Evolutionary conservation across 2,113 vertebrate genomes (phyloP).

Genomic region (Coturnix japonica): DNA sequence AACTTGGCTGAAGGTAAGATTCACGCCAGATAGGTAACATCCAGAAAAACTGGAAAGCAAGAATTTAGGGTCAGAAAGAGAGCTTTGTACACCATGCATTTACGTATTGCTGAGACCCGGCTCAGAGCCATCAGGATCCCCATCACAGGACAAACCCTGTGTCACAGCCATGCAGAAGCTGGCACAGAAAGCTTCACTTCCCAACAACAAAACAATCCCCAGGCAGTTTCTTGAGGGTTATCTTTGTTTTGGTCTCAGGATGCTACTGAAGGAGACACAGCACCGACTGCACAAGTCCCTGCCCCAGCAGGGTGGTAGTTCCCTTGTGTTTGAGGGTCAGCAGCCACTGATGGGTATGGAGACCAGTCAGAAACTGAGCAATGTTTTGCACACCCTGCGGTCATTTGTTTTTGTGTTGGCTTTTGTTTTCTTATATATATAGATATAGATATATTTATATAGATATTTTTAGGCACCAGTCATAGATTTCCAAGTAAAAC

Average conservation of each 20-base stretch:
- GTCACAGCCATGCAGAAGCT: slow-evolving; percentile 8
- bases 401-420: background rate
- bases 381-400: background rate
- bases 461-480: background rate
- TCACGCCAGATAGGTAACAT: background rate
- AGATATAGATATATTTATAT: too few relatives aligned
- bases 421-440: too few relatives aligned
- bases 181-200: slow-evolving; percentile 14
- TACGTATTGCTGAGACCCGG: background rate
- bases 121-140: background rate
- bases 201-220: slow-evolving; percentile 22
- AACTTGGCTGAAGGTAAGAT: background rate
- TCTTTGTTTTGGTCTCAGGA: background rate
- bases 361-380: background rate
- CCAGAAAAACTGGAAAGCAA: background rate
- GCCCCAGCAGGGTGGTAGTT: background rate
- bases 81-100: background rate
- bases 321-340: background rate
- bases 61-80: background rate
- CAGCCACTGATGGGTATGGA: background rate
- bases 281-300: background rate
- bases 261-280: background rate
- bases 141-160: background rate
- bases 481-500: background rate
- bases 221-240: background rate